Evolutionary conservation across 2,797 vertebrate species (phyloP).

Genomic region (Lepilemur ruficaudatus): DNA sequence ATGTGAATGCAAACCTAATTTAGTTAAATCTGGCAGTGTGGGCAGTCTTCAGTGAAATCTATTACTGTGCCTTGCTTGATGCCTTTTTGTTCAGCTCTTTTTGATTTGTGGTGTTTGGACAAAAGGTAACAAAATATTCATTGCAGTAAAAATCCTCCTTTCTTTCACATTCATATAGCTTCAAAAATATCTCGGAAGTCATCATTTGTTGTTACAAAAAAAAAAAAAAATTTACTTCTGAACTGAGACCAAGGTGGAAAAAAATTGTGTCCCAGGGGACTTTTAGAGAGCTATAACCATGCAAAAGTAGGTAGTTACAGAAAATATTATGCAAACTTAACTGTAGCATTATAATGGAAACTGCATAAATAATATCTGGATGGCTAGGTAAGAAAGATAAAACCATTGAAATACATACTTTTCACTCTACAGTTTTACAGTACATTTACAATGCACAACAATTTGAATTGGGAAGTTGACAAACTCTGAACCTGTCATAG

Average conservation of each 20-base stretch:
- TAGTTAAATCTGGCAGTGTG: slow-evolving; percentile 17
- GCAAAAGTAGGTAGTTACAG: slow-evolving; percentile 50
- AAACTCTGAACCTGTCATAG: background rate
- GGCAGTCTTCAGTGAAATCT: slow-evolving; percentile 40
- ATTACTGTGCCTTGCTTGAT: background rate
- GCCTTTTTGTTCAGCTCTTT: slow-evolving; percentile 25
- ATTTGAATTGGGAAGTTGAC: slow-evolving; percentile 29
- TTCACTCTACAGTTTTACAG: background rate
- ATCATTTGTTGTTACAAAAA: slow-evolving; percentile 19
- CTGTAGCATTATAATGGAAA: slow-evolving; percentile 31
- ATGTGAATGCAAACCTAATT: slow-evolving; percentile 39
- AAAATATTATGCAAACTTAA: slow-evolving; percentile 57
- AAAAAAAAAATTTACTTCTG: background rate
- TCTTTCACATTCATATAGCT: slow-evolving; percentile 12
- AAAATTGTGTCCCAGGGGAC: slow-evolving; percentile 36
- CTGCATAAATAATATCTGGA: slow-evolving; percentile 40
- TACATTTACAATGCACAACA: background rate
- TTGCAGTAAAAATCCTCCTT: background rate
- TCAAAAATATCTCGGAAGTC: slow-evolving; percentile 41
- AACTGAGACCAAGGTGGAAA: slow-evolving; percentile 42
- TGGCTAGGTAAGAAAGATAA: slow-evolving; percentile 43
- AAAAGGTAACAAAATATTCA: slow-evolving; percentile 51
- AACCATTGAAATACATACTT: background rate
- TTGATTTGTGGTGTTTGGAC: slow-evolving; percentile 50
- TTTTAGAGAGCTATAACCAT: slow-evolving; percentile 42